Evolutionary conservation across 2,888 invertebrate species (phyloP).

Genomic region (Drosophila heteroneura): DNA sequence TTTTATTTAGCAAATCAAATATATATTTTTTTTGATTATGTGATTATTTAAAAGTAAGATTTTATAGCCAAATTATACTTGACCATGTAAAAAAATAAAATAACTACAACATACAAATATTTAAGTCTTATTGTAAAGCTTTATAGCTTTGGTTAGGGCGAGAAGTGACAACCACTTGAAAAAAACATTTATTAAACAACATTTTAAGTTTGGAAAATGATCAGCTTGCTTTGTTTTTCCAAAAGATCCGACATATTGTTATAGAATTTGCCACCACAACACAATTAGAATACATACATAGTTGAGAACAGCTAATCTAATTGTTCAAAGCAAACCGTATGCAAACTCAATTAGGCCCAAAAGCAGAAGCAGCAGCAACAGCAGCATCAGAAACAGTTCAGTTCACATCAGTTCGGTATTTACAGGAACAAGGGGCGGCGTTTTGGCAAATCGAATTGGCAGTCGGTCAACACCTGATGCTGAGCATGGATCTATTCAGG

Average conservation of each 20-base stretch:
- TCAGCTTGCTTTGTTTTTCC: background rate
- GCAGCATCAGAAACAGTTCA: slow-evolving; percentile 9
- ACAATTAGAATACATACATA: slow-evolving; percentile 5
- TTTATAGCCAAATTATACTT: background rate
- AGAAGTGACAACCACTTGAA: background rate
- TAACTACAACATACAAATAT: background rate
- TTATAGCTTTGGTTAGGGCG: background rate
- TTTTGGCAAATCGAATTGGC: slow-evolving; percentile 40
- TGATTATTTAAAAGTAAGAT: background rate
- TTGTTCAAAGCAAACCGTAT: slow-evolving; percentile 65
- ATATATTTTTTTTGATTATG: background rate
- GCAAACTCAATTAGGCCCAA: slow-evolving; percentile 65
- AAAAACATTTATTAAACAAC: background rate
- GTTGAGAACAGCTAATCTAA: slow-evolving; percentile 50
- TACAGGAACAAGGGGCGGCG: slow-evolving; percentile 40
- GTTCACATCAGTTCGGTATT: slow-evolving; percentile 29
- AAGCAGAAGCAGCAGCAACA: slow-evolving; percentile 19
- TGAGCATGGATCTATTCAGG: slow-evolving; percentile 6
- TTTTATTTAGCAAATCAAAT: background rate
- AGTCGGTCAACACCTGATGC: slow-evolving; percentile 59
- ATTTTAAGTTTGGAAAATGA: background rate
- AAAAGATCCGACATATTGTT: background rate
- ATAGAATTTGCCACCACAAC: background rate
- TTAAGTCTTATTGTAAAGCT: background rate
- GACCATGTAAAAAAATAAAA: background rate